Base-by-base conservation (phyloP, 2,888 invertebrate species). In the Hemicrepidius hirtus region DNA sequence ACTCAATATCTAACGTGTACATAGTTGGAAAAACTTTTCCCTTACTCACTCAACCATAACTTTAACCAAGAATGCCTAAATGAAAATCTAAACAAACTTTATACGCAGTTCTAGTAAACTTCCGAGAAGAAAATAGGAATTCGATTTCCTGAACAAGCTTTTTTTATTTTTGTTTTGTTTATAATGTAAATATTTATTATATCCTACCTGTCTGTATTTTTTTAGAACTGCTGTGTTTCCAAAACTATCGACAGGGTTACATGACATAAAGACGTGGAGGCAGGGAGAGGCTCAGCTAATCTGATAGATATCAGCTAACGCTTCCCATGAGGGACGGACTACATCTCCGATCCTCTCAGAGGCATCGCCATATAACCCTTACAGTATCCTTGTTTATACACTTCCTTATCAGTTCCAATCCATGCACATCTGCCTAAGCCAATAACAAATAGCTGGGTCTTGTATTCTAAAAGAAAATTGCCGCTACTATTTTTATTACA, bases 291-390 rank as follows among this genome's bases (percentile, higher is more conserved):
- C 63, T 69, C 60, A 40, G 70, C 70, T 71, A 71, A 71, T 71
- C 70, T 71, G 65, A 71, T 65, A 71, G 70, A 71, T 65, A 71
- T 65, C 70, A 64, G 69, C 50, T 59, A 71, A 71, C 65, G 70
- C 44, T 59, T 64, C 70, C 65, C 70, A 57, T 28, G 70, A 65
- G 70, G 57, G 18, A 40, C 62, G 44, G 37, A 50, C 63, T 63
- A 69, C 63, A 69, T 63, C 63, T 55, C 35, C 18, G 40, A 63
- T 69, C 69, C 63, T 63, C 53, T 69, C 35, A 35, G 53, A 13
- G 18, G 18, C 40, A 63, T 44, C 53, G 63, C 57, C 69, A 21
- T 55, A 68, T 63, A 69, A 69, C 63, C 55, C 41, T 62, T n/a
- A n/a, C 53, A 44, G 62, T 62, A 69, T 63, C 69, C 69, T 69